phyloP scores from a whole-genome alignment of 1,140 invertebrate species.

The Phymastichus coffea region DNA sequence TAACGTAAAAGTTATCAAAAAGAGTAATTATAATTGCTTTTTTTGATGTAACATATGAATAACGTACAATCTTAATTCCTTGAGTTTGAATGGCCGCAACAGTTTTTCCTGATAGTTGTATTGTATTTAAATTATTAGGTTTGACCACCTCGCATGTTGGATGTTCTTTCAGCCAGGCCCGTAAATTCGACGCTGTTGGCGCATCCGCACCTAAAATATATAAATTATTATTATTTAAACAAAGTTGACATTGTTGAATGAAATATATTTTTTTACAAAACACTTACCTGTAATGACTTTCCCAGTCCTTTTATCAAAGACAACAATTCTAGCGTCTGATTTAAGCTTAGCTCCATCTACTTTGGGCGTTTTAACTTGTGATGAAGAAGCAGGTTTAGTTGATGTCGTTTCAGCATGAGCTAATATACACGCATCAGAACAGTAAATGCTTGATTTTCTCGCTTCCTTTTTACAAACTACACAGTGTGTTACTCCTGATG shows the following conservation, averaged over 20 bases:
- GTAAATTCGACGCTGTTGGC: constrained; percentile 74
- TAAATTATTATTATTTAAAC: neutral
- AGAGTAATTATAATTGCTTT: neutral
- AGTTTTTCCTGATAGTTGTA: constrained; percentile 48
- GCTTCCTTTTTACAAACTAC: constrained; percentile 75
- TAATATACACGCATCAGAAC: constrained; percentile 82
- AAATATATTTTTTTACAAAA: constrained; percentile 2
- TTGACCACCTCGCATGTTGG: constrained; percentile 81
- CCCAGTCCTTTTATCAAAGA: constrained; percentile 78
- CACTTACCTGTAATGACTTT: constrained; percentile 65
- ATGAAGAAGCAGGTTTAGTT: constrained; percentile 42
- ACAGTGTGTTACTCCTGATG: constrained; percentile 55
- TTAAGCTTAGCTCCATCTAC: constrained; percentile 45
- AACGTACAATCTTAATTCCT: constrained; percentile 25
- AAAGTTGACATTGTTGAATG: constrained; percentile 4
- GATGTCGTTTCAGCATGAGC: constrained; percentile 73
- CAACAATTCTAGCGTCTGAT: constrained; percentile 63
- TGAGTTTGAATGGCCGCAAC: constrained; percentile 44
- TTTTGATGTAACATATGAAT: constrained; percentile 10
- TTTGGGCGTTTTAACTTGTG: constrained; percentile 41
- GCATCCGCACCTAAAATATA: constrained; percentile 66
- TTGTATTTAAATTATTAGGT: constrained; percentile 59
- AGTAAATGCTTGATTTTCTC: constrained; percentile 76
- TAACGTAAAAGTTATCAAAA: neutral
- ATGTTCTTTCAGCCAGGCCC: constrained; percentile 82